Evolutionary conservation across 2,113 vertebrate genomes (phyloP).

Genomic region (Larimichthys crocea): DNA sequence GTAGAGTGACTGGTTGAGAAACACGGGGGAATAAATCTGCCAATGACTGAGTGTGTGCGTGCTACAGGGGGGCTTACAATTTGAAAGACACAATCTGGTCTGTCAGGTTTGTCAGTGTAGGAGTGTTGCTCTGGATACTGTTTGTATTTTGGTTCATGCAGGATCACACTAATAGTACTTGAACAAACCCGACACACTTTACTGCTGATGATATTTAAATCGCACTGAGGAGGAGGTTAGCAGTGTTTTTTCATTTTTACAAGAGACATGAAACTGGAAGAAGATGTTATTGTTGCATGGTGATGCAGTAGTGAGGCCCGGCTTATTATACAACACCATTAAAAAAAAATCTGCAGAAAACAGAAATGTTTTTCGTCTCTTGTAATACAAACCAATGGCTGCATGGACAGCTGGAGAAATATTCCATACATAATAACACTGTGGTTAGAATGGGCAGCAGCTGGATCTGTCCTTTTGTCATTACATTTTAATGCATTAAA

Average conservation of each 20-base stretch:
- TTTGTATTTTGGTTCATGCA: neutral
- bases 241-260: neutral
- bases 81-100: conserved; percentile 13
- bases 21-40: conserved; percentile 16
- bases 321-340: too few species aligned
- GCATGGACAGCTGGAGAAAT: neutral
- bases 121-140: conserved; percentile 45
- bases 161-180: neutral
- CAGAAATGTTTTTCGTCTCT: too few species aligned
- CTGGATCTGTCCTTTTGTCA: too few species aligned
- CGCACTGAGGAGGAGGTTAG: too few species aligned
- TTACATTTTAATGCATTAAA: neutral
- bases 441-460: neutral
- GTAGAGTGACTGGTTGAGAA: conserved; percentile 15
- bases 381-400: neutral
- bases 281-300: too few species aligned
- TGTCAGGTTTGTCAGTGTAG: conserved; percentile 14
- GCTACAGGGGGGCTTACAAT: neutral
- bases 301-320: too few species aligned
- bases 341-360: too few species aligned
- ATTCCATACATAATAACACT: neutral
- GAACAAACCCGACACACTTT: neutral
- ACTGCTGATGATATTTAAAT: neutral
- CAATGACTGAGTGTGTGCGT: neutral
- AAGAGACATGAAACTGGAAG: neutral